Evolutionary conservation across 2,888 invertebrate species (phyloP).

Genomic region (Cantharis lateralis): DNA sequence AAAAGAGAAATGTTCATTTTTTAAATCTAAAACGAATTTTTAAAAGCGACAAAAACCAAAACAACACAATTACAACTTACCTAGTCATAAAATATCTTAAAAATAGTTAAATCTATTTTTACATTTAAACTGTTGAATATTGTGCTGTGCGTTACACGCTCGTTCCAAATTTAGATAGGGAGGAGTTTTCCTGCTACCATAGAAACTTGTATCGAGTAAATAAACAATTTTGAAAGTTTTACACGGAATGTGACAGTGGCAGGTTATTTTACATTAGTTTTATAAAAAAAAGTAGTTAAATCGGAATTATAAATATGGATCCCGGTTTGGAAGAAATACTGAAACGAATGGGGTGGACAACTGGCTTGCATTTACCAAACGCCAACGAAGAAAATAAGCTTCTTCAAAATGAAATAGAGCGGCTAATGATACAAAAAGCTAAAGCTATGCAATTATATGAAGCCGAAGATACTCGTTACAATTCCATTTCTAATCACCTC

Average conservation of each 20-base stretch:
- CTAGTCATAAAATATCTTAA: constrained; percentile 9
- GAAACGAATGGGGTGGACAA: constrained; percentile 73
- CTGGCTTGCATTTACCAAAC: constrained; percentile 79
- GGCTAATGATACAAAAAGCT: constrained; percentile 57
- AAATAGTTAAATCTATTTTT: constrained; percentile 27
- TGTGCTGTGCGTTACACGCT: constrained; percentile 23
- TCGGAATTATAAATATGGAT: constrained; percentile 14
- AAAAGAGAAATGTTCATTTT: constrained; percentile 56
- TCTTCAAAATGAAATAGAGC: constrained; percentile 60
- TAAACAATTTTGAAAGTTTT: constrained; percentile 2
- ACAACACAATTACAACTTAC: constrained; percentile 8
- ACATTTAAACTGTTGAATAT: constrained; percentile 28
- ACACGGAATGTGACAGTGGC: neutral
- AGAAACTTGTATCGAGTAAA: constrained; percentile 1
- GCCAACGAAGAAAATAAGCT: constrained; percentile 74
- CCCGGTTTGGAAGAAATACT: constrained; percentile 66
- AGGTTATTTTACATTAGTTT: constrained; percentile 7
- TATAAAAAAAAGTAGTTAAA: neutral
- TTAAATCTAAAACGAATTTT: neutral
- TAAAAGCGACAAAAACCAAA: neutral
- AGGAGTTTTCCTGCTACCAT: constrained; percentile 1
- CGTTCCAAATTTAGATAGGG: constrained; percentile 19
- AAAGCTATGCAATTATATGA: constrained; percentile 57
- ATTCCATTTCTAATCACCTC: constrained; percentile 56
- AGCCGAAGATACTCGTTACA: constrained; percentile 48